Base-by-base conservation (phyloP, 2,113 vertebrate species). In the Aythya baeri region DNA sequence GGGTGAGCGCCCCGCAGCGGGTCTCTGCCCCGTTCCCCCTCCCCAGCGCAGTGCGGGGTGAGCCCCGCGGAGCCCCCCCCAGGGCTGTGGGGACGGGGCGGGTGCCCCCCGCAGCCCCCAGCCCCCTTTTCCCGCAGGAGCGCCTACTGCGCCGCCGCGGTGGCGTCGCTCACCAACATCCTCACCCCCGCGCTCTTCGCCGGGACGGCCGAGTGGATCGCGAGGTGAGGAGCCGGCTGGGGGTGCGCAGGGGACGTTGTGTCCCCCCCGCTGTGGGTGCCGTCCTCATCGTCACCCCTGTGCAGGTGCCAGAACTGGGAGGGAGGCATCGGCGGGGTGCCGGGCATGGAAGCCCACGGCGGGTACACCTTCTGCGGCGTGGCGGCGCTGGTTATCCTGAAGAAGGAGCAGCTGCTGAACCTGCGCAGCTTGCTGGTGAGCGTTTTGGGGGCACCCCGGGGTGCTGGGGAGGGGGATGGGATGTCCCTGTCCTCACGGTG, bases 301-400 rank as follows among this genome's bases (percentile, higher is more conserved):
- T 7, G n/a, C 88, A 99, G 99, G 91, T 99, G 99, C 98, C 99
- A 99, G 97, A 99, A 99, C 93, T 99, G 99, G 99, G 99, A 99
- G 92, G 99, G 99, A 0, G 99, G 99, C 82, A 98, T 99, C 1
- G 99, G 99, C 0, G 99, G 99, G 0, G 98, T 99, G 75, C 99
- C 99, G 0, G 99, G 99, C 44, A 97, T 99, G 98, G 99, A 99
- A 95, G 99, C 99, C 1, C 99, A 99, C 0, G 99, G 99, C 0
- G 99, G 99, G 10, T 99, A 99, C 96, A 99, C 99, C 1, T 99
- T 99, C 98, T 99, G 99, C 5, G 99, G 99, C 32, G 91, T 98
- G 23, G 99, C 99, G 0, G 99, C 99, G 0, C 97, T 99, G 94
- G 98, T 99, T 89, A 99, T 99, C 93, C 98, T 99, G 86, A 98